phyloP scores from a whole-genome alignment of 2,797 vertebrate genomes.

The Loris lydekkerianus region DNA sequence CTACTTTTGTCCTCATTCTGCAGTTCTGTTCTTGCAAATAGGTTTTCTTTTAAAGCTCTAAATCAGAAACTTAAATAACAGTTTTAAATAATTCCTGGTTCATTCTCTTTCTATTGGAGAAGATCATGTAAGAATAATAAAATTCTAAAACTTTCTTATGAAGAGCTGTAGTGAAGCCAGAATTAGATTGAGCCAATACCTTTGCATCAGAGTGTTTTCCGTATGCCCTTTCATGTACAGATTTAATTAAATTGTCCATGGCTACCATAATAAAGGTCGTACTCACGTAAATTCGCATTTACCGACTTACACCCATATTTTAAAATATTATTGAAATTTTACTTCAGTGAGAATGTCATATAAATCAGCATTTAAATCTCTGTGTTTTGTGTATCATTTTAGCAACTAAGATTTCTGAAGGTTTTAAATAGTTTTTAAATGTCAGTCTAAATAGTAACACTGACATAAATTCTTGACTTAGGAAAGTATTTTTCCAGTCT shows the following conservation, averaged over 20 bases:
- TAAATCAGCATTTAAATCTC: slow-evolving; percentile 61
- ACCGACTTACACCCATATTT: slow-evolving; percentile 9
- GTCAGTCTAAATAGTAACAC: slow-evolving; percentile 54
- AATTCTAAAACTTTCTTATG: slow-evolving; percentile 30
- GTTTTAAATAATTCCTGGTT: slow-evolving; percentile 50
- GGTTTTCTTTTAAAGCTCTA: slow-evolving; percentile 39
- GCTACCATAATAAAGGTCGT: not conserved
- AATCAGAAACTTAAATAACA: slow-evolving; percentile 22
- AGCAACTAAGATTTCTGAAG: slow-evolving; percentile 60
- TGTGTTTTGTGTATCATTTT: slow-evolving; percentile 69
- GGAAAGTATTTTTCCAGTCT: slow-evolving; percentile 71
- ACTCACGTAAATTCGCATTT: slow-evolving; percentile 18
- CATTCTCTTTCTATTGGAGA: slow-evolving; percentile 39
- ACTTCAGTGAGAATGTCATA: slow-evolving; percentile 44
- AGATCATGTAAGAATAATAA: slow-evolving; percentile 54
- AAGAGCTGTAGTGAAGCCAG: not conserved
- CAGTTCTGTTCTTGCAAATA: not conserved
- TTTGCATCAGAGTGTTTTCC: slow-evolving; percentile 47
- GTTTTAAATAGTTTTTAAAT: slow-evolving; percentile 75
- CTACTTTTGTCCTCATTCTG: not conserved
- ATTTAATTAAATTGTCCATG: slow-evolving; percentile 29
- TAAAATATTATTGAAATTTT: slow-evolving; percentile 22
- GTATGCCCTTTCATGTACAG: not conserved
- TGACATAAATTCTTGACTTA: slow-evolving; percentile 65
- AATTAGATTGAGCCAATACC: slow-evolving; percentile 8